Conservation (phyloP, 2,113 vertebrate species). For the Trinectes maculatus region DNA sequence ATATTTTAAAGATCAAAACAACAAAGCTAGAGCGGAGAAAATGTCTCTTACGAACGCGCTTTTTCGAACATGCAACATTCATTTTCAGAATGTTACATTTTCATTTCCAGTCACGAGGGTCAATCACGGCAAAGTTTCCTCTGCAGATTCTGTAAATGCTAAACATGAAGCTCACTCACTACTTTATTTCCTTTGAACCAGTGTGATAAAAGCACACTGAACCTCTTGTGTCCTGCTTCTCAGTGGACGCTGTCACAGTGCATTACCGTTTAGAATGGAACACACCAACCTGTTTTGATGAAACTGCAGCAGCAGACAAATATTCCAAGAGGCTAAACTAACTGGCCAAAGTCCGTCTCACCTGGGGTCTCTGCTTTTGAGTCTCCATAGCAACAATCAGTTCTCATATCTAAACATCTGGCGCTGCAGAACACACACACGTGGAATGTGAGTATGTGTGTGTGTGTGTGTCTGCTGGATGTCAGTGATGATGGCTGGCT, state of each 20-base stretch:
- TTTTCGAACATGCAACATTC: not conserved
- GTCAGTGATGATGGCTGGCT: constrained; percentile 4
- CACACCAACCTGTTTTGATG: not conserved
- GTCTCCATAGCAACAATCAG: constrained; percentile 29
- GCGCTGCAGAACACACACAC: not conserved
- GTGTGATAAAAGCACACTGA: not conserved
- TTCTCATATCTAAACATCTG: not conserved
- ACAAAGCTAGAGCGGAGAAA: not conserved
- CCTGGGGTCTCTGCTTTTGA: not conserved
- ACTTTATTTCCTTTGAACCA: not conserved
- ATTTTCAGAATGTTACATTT: too few relatives aligned
- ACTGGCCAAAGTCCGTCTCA: not conserved
- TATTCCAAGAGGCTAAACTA: not conserved
- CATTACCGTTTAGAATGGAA: not conserved
- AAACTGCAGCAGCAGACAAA: not conserved
- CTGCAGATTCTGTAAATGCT: not conserved
- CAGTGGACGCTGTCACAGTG: too few relatives aligned
- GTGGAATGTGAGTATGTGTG: not conserved
- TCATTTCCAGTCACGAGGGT: not conserved
- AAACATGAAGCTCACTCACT: not conserved
- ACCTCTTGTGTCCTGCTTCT: too few relatives aligned
- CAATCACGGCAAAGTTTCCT: not conserved
- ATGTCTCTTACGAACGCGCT: not conserved
- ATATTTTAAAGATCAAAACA: not conserved
- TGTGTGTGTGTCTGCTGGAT: not conserved